Conservation (phyloP, 1,140 invertebrate species). For the Procambarus clarkii region DNA sequence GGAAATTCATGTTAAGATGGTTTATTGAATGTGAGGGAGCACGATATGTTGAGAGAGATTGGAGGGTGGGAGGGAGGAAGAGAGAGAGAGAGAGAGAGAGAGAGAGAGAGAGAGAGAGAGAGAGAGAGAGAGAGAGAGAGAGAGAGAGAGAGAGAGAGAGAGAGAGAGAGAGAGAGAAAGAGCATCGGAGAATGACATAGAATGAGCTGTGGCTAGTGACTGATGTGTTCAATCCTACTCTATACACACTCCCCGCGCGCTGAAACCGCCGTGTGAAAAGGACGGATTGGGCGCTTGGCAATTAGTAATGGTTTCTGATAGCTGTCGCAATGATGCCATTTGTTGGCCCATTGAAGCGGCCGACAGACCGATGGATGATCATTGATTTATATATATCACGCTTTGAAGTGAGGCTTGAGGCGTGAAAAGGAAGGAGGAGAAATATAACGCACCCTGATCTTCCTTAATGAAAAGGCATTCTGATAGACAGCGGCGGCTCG, state of each 20-base stretch:
- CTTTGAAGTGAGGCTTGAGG: too few relatives aligned
- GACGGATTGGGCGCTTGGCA: not conserved
- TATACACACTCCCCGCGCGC: not conserved
- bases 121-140: too few relatives aligned
- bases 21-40: too few relatives aligned
- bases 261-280: not conserved
- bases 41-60: too few relatives aligned
- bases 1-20: too few relatives aligned
- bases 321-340: not conserved
- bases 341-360: not conserved
- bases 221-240: not conserved
- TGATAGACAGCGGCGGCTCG: too few relatives aligned
- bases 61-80: too few relatives aligned
- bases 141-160: not conserved
- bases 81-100: too few relatives aligned
- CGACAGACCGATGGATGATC: not conserved
- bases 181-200: not conserved
- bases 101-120: too few relatives aligned
- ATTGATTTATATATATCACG: not conserved
- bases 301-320: slow-evolving; percentile 9
- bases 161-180: slow-evolving; percentile 3
- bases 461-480: too few relatives aligned
- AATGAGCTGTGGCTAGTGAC: not conserved
- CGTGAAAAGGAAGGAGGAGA: too few relatives aligned
- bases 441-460: too few relatives aligned